Evolutionary conservation across 1,140 invertebrate genomes (phyloP), one percentile per base, ranked within the genome.

Genomic region (Hormaphis cornu): DNA sequence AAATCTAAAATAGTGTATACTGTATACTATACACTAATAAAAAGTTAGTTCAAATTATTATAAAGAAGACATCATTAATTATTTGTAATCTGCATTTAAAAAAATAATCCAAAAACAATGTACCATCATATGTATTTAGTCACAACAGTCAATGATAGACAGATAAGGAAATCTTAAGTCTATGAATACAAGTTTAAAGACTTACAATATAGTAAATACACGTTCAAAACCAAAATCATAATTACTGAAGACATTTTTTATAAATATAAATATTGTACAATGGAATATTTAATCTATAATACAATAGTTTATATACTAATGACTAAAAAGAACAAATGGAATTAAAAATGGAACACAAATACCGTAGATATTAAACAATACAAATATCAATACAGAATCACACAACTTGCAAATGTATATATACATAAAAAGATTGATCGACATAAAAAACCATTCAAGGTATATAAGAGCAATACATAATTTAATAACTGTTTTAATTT

Each of bases 301-400:
- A 58, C 14, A 56, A 58, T 28, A 30, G n/a, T 63, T 28, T 63
- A 63, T 33, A 63, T 14, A 30, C 40, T 63, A 63, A 63, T 63
- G 58, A 63, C 58, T 63, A 61, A 40, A 26, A 28, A 46, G 5
- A 20, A 46, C 9, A 14, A 46, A 44, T 63, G 58, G 40, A 63
- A 63, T 63, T 61, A 16, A 14, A 63, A 63, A 26, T 63, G 40
- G 58, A 63, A 63, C 40, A 63, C 40, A 63, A 46, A 63, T 63
- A 63, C 58, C 58, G 24, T 44, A 46, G 7, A 63, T 7, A 61
- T 61, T 61, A 44, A 28, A 61, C 40, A 61, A 61, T n/a, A 44
- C 8, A 44, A n/a, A 44, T 30, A 20, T 46, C 6, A 44, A 20
- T 58, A 30, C 37, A 28, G 5, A 46, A 46, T 28, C 8, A 59